phyloP scores from a whole-genome alignment of 2,888 invertebrate genomes.

The Psylliodes chrysocephalus region DNA sequence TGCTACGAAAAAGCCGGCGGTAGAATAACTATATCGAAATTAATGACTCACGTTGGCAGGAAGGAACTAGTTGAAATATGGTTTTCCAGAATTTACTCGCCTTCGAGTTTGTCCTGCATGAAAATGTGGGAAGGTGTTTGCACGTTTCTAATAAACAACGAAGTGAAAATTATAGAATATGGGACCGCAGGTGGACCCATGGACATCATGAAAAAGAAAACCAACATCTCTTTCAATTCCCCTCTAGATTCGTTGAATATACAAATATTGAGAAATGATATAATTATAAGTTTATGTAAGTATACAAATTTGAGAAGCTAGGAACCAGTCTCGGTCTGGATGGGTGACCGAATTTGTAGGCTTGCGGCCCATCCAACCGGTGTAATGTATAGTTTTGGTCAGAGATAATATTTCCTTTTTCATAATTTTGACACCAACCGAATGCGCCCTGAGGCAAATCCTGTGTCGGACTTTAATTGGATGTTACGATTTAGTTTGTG shows the following conservation, averaged over 20 bases:
- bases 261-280: slow-evolving; percentile 57
- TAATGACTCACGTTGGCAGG: slow-evolving; percentile 49
- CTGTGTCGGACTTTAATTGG: too few relatives aligned
- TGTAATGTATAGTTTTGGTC: too few relatives aligned
- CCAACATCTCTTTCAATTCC: slow-evolving; percentile 49
- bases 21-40: slow-evolving; percentile 57
- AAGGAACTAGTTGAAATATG: slow-evolving; percentile 57
- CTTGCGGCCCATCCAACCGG: too few relatives aligned
- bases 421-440: too few relatives aligned
- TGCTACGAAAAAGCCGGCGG: slow-evolving; percentile 61
- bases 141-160: slow-evolving; percentile 59
- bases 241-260: slow-evolving; percentile 50
- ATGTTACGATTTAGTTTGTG: too few relatives aligned
- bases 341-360: too few relatives aligned
- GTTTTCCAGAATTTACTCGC: slow-evolving; percentile 61
- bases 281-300: slow-evolving; percentile 60
- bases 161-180: slow-evolving; percentile 58
- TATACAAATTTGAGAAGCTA: too few relatives aligned
- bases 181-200: slow-evolving; percentile 51
- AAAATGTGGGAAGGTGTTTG: slow-evolving; percentile 61
- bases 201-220: slow-evolving; percentile 49
- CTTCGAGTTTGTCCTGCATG: slow-evolving; percentile 57
- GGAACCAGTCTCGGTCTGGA: too few relatives aligned
- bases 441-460: too few relatives aligned
- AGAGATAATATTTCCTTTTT: too few relatives aligned